phyloP scores from a whole-genome alignment of 2,113 vertebrate species.

The Amphiprion percula region DNA sequence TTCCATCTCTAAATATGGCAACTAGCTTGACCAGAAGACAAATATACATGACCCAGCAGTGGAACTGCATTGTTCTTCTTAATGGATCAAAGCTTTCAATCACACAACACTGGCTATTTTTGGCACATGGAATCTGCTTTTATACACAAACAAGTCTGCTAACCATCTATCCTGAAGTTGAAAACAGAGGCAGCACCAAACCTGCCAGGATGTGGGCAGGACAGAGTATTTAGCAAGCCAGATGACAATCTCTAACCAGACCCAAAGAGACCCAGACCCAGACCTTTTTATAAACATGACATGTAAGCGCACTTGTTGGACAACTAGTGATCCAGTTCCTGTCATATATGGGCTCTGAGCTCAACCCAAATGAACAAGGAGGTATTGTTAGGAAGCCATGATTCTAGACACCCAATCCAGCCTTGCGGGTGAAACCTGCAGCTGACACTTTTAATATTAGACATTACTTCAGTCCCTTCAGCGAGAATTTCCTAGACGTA shows the following conservation, averaged over 20 bases:
- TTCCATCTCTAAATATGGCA: conserved; percentile 18
- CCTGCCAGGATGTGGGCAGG: conserved; percentile 44
- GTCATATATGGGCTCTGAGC: conserved; percentile 73
- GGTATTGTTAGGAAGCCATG: conserved; percentile 72
- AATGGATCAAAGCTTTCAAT: conserved; percentile 49
- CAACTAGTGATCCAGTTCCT: conserved; percentile 68
- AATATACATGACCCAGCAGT: conserved; percentile 37
- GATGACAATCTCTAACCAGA: conserved; percentile 49
- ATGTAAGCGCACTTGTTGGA: conserved; percentile 57
- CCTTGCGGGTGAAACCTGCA: conserved; percentile 61
- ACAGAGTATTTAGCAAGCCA: conserved; percentile 36
- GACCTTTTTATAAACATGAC: conserved; percentile 55
- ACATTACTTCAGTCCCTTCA: conserved; percentile 69
- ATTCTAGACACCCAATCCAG: conserved; percentile 65
- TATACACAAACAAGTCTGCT: conserved; percentile 62
- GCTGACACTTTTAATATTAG: conserved; percentile 78
- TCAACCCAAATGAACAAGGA: conserved; percentile 72
- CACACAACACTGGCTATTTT: conserved; percentile 48
- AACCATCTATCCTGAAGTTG: conserved; percentile 48
- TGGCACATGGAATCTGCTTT: conserved; percentile 42
- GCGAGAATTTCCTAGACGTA: conserved; percentile 60
- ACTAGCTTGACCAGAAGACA: conserved; percentile 13
- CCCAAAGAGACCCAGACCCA: conserved; percentile 48
- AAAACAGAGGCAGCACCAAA: conserved; percentile 44
- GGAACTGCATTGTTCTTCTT: conserved; percentile 33